Evolutionary conservation across 64 coral and sea anemone genomes (phyloP), one percentile per base, ranked within the genome.

Genomic region (Dendrophyllia cribrosa): DNA sequence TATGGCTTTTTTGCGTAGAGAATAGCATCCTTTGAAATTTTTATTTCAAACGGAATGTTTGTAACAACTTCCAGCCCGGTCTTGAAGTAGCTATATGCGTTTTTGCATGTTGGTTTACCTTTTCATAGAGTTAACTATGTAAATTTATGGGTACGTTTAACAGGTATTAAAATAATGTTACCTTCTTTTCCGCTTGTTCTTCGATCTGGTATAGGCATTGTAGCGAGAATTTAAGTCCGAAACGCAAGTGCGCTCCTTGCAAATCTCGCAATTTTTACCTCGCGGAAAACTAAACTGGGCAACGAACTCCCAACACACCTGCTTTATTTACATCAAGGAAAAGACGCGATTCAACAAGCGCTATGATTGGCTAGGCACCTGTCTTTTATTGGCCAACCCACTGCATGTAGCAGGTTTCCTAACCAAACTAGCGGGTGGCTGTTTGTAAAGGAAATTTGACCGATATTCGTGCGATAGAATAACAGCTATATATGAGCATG

Each of bases 141-240:
- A 34, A 16, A 3, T 3, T 48, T 43, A 16, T n/a, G 25, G 52
- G 11, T 61, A 49, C 1, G 19, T 45, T 59, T 64, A 7, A 49
- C 25, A 0, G 25, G 1, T 14, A 84, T 9, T 26, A 73, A 5
- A 43, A 58, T 45, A 21, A 19, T 6, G n/a, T 63, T 91, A 74
- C 89, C 61, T 66, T 82, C 94, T 65, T 95, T 91, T 4, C 77
- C 73, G 21, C 78, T 87, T 61, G 87, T 80, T 74, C 91, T 58
- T 56, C 84, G 82, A 43, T 96, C 95, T n/a, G 95, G 95, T 78
- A 93, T 93, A 21, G 95, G 95, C 95, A 96, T 96, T 93, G 78
- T 87, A 22, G 59, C 56, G 9, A 59, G 22, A 1, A 67, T 24
- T 60, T 62, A 19, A 51, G 53, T 59, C n/a, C 56, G 72, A 72